phyloP scores from a whole-genome alignment of 2,888 invertebrate genomes.

The Nemapogon koenigi region DNA sequence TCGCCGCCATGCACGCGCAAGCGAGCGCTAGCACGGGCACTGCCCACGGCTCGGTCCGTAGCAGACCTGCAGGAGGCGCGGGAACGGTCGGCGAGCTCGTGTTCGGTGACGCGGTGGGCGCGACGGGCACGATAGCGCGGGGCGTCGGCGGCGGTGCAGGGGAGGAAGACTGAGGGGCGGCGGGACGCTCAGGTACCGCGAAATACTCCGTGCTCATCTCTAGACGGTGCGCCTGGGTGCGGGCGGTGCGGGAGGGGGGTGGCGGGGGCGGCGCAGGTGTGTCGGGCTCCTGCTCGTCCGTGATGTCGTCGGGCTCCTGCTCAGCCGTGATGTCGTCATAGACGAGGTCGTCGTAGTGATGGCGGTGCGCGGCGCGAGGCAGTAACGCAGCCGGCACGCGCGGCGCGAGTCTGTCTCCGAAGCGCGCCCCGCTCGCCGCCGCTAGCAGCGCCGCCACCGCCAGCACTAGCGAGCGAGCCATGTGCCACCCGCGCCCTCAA shows the following conservation, averaged over 20 bases:
- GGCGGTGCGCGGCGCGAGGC: conserved; percentile 30
- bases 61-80: conserved; percentile 34
- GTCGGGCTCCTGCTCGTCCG: conserved; percentile 24
- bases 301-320: conserved; percentile 24
- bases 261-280: conserved; percentile 25
- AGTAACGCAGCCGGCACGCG: conserved; percentile 46
- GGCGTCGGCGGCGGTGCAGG: conserved; percentile 31
- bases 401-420: conserved; percentile 48
- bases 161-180: conserved; percentile 35
- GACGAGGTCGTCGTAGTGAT: conserved; percentile 30
- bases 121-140: conserved; percentile 30
- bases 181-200: conserved; percentile 68
- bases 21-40: conserved; percentile 87
- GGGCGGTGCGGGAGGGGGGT: conserved; percentile 45
- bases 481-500: conserved; percentile 45
- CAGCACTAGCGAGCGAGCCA: conserved; percentile 38
- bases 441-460: conserved; percentile 38
- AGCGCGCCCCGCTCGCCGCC: conserved; percentile 36
- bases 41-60: conserved; percentile 86
- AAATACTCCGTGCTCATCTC: conserved; percentile 89
- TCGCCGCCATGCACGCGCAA: conserved; percentile 82
- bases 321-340: conserved; percentile 36
- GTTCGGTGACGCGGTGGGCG: conserved; percentile 31
- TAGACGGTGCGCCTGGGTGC: conserved; percentile 50
- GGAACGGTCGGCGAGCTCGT: conserved; percentile 27